Conservation (phyloP, 2,888 invertebrate genomes). For the Xestia xanthographa region DNA sequence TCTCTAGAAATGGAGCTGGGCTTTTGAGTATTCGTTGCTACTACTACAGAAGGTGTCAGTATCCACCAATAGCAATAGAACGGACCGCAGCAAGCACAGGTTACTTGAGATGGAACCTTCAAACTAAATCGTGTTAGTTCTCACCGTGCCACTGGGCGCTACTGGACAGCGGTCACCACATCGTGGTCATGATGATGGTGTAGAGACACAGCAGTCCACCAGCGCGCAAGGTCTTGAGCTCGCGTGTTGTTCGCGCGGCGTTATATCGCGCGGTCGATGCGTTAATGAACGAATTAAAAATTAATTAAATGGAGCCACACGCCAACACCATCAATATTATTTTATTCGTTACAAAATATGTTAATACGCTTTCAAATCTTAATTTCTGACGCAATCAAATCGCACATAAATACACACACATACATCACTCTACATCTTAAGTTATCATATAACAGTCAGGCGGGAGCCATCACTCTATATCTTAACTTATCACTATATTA, state of each 20-base stretch:
- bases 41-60: background rate
- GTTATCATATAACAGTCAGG: background rate
- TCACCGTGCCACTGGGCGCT: background rate
- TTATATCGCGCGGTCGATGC: slow-evolving; percentile 3
- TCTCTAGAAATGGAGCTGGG: background rate
- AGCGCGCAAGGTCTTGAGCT: background rate
- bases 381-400: background rate
- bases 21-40: background rate
- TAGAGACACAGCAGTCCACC: background rate
- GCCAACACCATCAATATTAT: background rate
- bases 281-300: slow-evolving; percentile 58
- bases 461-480: background rate
- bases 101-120: background rate
- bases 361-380: too few species aligned
- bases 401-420: background rate
- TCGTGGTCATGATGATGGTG: too few species aligned
- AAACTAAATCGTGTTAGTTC: background rate
- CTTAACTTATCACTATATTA: background rate
- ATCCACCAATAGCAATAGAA: background rate
- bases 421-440: too few species aligned
- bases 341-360: background rate
- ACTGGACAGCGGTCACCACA: background rate
- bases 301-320: slow-evolving; percentile 46
- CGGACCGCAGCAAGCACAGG: too few species aligned
- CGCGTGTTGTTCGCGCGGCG: background rate